These are phyloP conservation scores for Eubasilissa splendida DNA, from an alignment of 2,888 invertebrate species.

Conservation along the genomic window DNA sequence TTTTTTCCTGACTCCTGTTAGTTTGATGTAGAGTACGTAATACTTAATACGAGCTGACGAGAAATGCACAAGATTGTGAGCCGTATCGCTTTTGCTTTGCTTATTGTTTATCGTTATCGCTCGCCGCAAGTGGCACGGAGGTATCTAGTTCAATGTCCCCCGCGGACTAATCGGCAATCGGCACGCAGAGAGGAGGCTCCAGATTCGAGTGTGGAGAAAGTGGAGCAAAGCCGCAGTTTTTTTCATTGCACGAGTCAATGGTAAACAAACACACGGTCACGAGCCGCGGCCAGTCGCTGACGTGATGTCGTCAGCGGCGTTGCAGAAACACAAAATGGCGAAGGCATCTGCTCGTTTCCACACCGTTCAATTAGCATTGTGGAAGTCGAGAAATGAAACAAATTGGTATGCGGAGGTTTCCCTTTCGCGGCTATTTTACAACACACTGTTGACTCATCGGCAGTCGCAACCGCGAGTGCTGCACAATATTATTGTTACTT, in stretches of 20 bases:
- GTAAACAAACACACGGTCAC: background rate
- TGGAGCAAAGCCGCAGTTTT: constrained; percentile 5
- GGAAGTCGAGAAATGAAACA: background rate
- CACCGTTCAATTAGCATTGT: constrained; percentile 11
- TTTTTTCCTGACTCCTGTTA: too few species aligned
- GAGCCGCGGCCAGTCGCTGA: background rate
- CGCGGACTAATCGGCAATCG: background rate
- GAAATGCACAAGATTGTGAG: too few species aligned
- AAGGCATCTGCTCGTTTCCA: constrained; percentile 5
- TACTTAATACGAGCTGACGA: too few species aligned
- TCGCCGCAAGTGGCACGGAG: background rate
- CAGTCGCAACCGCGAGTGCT: too few species aligned
- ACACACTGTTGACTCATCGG: background rate
- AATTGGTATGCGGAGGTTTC: background rate
- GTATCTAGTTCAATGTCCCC: constrained; percentile 14
- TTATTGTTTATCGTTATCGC: background rate
- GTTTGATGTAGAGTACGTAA: too few species aligned
- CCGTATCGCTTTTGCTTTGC: too few species aligned
- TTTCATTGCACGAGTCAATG: background rate
- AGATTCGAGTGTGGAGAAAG: constrained; percentile 18
- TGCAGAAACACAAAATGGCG: background rate
- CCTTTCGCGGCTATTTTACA: background rate
- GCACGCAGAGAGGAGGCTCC: background rate
- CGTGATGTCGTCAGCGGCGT: constrained; percentile 4
- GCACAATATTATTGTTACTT: too few species aligned